phyloP scores from a whole-genome alignment of 1,140 invertebrate genomes.

The Cyclargus thomasi region DNA sequence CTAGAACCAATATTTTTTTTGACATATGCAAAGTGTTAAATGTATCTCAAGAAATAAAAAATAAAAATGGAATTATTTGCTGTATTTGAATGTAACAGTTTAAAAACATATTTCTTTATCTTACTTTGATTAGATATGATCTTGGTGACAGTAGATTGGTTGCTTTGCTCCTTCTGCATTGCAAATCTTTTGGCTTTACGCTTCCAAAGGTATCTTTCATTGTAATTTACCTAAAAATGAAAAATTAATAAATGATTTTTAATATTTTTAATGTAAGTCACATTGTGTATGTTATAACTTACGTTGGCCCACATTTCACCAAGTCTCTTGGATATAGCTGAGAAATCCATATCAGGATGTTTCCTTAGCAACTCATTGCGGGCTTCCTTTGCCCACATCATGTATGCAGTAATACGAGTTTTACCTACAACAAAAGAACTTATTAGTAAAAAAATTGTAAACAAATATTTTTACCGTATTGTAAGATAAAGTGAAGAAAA shows the following conservation, averaged over 20 bases:
- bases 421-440: conserved; percentile 72
- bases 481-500: too few relatives aligned
- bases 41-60: too few relatives aligned
- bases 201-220: conserved; percentile 81
- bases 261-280: too few relatives aligned
- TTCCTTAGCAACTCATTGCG: conserved; percentile 82
- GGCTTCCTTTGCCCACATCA: conserved; percentile 91
- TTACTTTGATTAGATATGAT: conserved; percentile 57
- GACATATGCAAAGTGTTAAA: too few relatives aligned
- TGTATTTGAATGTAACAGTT: too few relatives aligned
- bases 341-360: conserved; percentile 88
- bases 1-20: conserved; percentile 7
- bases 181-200: conserved; percentile 80
- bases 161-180: conserved; percentile 55
- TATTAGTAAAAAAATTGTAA: too few relatives aligned
- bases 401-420: conserved; percentile 89
- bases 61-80: too few relatives aligned
- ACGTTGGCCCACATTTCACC: conserved; percentile 91
- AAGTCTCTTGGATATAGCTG: conserved; percentile 85
- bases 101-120: neutral
- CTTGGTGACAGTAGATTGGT: conserved; percentile 39
- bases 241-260: neutral
- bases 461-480: neutral
- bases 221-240: conserved; percentile 56
- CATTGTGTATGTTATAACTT: conserved; percentile 27